These are phyloP conservation scores for Lacerta viridis DNA, from an alignment of 2,797 vertebrate species.

Conservation along the genomic window DNA sequence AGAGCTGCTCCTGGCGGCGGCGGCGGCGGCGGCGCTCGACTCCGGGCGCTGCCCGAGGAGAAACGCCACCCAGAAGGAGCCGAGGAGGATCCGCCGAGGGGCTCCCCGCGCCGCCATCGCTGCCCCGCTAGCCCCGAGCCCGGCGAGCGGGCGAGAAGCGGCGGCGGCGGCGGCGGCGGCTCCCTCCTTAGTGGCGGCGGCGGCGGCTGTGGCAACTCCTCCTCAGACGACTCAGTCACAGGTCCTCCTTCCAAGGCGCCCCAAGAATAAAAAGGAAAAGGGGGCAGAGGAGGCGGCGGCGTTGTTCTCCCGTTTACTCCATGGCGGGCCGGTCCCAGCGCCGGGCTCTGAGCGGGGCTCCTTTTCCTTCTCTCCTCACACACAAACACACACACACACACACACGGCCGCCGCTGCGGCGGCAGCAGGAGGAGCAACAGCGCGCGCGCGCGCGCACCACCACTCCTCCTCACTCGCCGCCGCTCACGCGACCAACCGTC, in stretches of 20 bases:
- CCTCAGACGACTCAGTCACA: slow-evolving; percentile 1
- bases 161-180: slow-evolving; percentile 39
- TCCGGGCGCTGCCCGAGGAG: slow-evolving; percentile 49
- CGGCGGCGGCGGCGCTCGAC: slow-evolving; percentile 37
- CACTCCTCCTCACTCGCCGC: neutral
- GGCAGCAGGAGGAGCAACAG: neutral
- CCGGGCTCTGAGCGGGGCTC: slow-evolving; percentile 66
- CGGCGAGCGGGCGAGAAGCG: slow-evolving; percentile 28
- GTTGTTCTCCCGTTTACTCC: slow-evolving; percentile 53
- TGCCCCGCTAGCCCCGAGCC: slow-evolving; percentile 7
- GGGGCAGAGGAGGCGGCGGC: slow-evolving; percentile 14
- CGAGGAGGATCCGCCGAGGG: slow-evolving; percentile 63
- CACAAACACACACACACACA: neutral
- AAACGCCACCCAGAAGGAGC: slow-evolving; percentile 66
- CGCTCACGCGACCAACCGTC: no score
- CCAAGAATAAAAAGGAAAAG: neutral
- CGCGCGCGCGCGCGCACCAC: slow-evolving; percentile 1
- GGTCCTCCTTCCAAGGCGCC: slow-evolving; percentile 56
- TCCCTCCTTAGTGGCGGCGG: slow-evolving; percentile 16
- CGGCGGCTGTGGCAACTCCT: neutral
- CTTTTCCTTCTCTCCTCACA: slow-evolving; percentile 27
- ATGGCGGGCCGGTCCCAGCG: slow-evolving; percentile 64
- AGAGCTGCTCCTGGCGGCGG: slow-evolving; percentile 62
- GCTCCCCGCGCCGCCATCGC: slow-evolving; percentile 73
- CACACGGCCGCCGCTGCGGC: neutral